Evolutionary conservation across 2,113 vertebrate genomes (phyloP), one percentile per base, ranked within the genome.

Genomic region (Trichomycterus rosablanca): DNA sequence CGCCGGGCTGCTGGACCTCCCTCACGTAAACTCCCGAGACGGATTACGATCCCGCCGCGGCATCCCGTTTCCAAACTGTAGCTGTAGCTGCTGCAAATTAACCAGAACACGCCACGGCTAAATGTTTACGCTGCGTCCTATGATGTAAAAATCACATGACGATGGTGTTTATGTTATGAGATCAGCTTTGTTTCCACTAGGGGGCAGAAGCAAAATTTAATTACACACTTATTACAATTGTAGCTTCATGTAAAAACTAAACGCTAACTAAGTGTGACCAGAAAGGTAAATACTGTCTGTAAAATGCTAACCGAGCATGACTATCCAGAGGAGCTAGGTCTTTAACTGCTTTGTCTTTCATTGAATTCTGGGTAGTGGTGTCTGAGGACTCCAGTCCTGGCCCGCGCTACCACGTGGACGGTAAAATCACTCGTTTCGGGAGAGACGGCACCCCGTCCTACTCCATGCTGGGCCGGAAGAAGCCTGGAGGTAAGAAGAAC

Each of bases 381-480:
- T 79, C 76, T 6, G 83, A 82, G 19, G 87, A 90, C 52, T 76
- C 82, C 58, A 92, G 91, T 59, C 93, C 93, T 0, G 93, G 93
- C 18, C 93, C 93, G 0, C 72, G 79, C 63, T 94, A 95, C 74
- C 83, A 85, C 18, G 59, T 93, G 60, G 87, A 88, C 3, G 78
- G 83, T 0, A 89, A 83, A 14, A 67, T 92, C 14, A 95, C 92
- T 0, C 89, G 92, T 3, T 93, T 91, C 14, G 93, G 93, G 20
- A 82, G 83, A 12, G 86, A 75, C 46, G 81, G 84, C 10, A 84
- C 82, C 0, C 92, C 91, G 0, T 88, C 91, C 2, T 95, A 88
- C 71, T 92, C 91, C 16, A 93, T 95, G 22, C 68, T 86, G 57
- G 89, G 89, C 9, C 78, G 89, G 62, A 78, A 71, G 12, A 84